phyloP scores from a whole-genome alignment of 1,140 invertebrate genomes.

The Brachionus koreanus region DNA sequence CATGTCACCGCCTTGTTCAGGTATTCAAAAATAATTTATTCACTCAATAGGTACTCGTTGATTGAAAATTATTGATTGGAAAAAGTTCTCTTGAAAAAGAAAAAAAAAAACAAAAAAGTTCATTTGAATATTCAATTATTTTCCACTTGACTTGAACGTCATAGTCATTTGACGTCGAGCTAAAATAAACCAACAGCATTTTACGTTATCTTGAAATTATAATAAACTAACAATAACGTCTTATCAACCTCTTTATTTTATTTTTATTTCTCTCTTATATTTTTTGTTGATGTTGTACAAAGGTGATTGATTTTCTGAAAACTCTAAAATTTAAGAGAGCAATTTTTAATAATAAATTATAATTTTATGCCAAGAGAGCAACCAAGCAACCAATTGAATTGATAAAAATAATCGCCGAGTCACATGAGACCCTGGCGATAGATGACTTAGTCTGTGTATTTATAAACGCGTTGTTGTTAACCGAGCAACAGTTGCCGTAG shows the following conservation, averaged over 20 bases:
- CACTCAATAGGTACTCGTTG: neutral
- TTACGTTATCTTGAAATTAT: slow-evolving; percentile 24
- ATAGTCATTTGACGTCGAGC: neutral
- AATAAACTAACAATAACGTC: neutral
- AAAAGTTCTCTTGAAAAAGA: neutral
- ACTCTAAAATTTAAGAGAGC: neutral
- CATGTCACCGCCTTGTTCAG: neutral
- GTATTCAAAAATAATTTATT: neutral
- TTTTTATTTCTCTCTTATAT: neutral
- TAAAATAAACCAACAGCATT: neutral
- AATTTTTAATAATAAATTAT: slow-evolving; percentile 31
- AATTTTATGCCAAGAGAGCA: slow-evolving; percentile 2
- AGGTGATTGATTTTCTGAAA: slow-evolving; percentile 37
- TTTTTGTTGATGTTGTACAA: neutral
- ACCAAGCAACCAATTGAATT: neutral
- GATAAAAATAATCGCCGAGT: neutral
- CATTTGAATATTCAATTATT: slow-evolving; percentile 32
- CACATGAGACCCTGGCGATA: neutral
- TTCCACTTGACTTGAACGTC: slow-evolving; percentile 37
- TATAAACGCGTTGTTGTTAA: slow-evolving; percentile 29
- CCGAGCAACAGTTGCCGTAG: slow-evolving; percentile 39
- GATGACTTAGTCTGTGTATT: neutral
- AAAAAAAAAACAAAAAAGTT: neutral
- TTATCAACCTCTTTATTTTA: neutral
- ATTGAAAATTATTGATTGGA: slow-evolving; percentile 7